Conservation (phyloP, 2,113 vertebrate genomes). For the Balaeniceps rex region DNA sequence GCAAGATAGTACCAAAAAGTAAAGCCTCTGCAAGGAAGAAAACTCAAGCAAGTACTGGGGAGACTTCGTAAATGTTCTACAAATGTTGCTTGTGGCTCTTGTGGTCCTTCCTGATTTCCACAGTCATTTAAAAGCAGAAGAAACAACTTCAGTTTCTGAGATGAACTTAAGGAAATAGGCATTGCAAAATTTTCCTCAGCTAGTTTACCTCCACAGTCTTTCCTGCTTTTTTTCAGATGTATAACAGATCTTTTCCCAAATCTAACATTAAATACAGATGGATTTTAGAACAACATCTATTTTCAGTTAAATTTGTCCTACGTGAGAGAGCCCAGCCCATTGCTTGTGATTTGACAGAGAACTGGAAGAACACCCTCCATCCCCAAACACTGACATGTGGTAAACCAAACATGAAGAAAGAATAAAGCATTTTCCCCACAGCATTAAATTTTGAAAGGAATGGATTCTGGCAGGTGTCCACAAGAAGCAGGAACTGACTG, state of each 20-base stretch:
- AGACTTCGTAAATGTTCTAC: neutral
- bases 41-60: neutral
- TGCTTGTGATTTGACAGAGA: neutral
- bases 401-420: neutral
- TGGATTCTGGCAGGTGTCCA: neutral
- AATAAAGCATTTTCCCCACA: neutral
- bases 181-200: neutral
- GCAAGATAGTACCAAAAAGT: neutral
- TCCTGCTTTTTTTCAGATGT: neutral
- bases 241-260: neutral
- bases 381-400: neutral
- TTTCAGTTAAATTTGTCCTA: neutral
- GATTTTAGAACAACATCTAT: neutral
- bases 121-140: neutral
- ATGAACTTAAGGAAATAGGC: neutral
- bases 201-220: neutral
- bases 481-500: constrained; percentile 5
- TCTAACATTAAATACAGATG: neutral
- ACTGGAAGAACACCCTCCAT: neutral
- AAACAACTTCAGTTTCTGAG: neutral
- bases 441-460: constrained; percentile 12
- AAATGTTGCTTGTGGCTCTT: neutral
- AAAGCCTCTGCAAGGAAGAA: neutral
- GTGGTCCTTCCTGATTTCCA: neutral
- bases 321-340: neutral